phyloP scores from a whole-genome alignment of 2,888 invertebrate species.

The Meganola albula region DNA sequence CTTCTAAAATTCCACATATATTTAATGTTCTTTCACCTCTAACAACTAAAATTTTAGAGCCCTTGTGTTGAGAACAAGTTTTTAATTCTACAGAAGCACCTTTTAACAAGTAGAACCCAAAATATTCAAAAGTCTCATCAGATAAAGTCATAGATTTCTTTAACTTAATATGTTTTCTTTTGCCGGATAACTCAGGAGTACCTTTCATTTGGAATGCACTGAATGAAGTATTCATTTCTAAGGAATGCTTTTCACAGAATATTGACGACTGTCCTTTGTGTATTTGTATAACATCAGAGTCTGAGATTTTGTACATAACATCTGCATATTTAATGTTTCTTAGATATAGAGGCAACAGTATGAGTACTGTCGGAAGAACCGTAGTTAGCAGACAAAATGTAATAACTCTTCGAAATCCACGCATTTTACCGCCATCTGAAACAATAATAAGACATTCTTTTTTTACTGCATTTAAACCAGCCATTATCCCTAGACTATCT shows the following conservation, averaged over 20 bases:
- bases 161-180: conserved; percentile 84
- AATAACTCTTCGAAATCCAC: conserved; percentile 86
- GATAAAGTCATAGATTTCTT: conserved; percentile 90
- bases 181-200: conserved; percentile 82
- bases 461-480: too few species aligned
- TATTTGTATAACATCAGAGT: conserved; percentile 90
- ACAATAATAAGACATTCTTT: too few species aligned
- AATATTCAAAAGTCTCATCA: conserved; percentile 91
- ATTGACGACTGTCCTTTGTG: conserved; percentile 89
- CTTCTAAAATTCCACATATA: conserved; percentile 87
- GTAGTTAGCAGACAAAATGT: conserved; percentile 87
- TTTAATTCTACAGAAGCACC: conserved; percentile 87
- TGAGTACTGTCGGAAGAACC: conserved; percentile 84
- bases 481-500: too few species aligned
- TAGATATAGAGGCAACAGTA: conserved; percentile 87
- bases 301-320: conserved; percentile 86
- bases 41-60: conserved; percentile 88
- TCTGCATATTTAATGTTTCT: conserved; percentile 86
- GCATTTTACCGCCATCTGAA: conserved; percentile 84
- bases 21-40: conserved; percentile 86
- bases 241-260: conserved; percentile 87
- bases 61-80: conserved; percentile 87
- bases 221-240: conserved; percentile 84
- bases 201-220: conserved; percentile 86
- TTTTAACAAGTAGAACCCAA: conserved; percentile 90